Evolutionary conservation across 92 coral and sea anemone species (phyloP), one percentile per base, ranked within the genome.

Genomic region (Meandrina meandrites): DNA sequence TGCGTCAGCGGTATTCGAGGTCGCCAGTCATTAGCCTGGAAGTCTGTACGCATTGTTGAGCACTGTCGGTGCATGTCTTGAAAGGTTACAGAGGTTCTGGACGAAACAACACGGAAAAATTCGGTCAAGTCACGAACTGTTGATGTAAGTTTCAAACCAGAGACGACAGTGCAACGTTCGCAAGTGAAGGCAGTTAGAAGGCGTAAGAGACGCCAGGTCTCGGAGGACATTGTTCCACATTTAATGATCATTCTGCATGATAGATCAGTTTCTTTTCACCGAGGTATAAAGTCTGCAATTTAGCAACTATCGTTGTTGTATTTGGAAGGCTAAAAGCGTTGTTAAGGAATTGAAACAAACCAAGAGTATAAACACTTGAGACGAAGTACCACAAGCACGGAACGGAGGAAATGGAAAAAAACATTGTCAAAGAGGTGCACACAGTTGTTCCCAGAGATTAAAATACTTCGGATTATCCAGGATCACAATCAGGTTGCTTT

Each of bases 1-100:
- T 72, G 79, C 86, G 70, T 54, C 78, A 54, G 86, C 86, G 86
- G 77, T 82, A 12, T 45, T 68, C 45, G 21, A 73, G 78, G 86
- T 75, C 66, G 86, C 40, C 86, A 69, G 86, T 68, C 19, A 37
- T 47, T 66, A 3, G 45, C 56, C 76, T 34, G 13, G 51, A 45
- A 48, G 51, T 36, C 54, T 80, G 47, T 32, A 3, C 31, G 30
- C 34, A 58, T 57, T 57, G 85, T 50, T 82, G 78, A 48, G 35
- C 71, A 24, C 31, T 19, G 54, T 17, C 76, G 72, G 54, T 34
- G 40, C 79, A 53, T 83, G 54, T 75, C 78, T 4, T 42, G 10
- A 21, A 66, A 58, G 72, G 71, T 40, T 57, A 80, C 75, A 4
- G 68, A 51, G 21, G 60, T 40, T 10, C 30, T 27, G n/a, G 64